Percentiles rank a stretch among this genome's conserved stretches.
phyloP scores from a whole-genome alignment of 2,888 invertebrate species.

The Brachypterus glaber region DNA sequence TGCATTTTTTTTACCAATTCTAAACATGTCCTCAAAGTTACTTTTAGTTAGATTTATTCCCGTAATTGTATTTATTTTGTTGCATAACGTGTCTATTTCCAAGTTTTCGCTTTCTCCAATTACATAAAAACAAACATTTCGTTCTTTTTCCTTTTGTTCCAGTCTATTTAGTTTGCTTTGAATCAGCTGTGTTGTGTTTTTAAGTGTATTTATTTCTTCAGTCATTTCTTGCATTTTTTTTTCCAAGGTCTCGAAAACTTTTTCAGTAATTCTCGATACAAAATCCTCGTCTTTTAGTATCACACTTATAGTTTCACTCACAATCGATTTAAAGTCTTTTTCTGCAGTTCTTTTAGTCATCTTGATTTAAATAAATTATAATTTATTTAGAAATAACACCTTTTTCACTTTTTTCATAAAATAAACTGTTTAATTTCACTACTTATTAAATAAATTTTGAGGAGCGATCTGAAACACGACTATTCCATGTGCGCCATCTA shows the following conservation, averaged over 20 bases:
- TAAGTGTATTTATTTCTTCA: neutral
- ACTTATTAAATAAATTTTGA: constrained; percentile 1
- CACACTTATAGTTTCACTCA: too few relatives aligned
- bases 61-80: neutral
- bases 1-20: neutral
- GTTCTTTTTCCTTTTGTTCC: neutral
- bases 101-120: neutral
- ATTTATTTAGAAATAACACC: neutral
- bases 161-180: neutral
- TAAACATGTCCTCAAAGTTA: neutral
- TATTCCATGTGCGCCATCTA: too few relatives aligned
- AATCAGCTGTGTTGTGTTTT: neutral
- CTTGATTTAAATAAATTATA: neutral
- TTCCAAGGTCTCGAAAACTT: neutral
- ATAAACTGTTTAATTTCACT: neutral
- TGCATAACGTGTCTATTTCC: neutral
- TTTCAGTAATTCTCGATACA: neutral
- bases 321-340: neutral
- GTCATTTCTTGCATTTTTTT: neutral
- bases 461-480: too few relatives aligned
- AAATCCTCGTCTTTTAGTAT: too few relatives aligned
- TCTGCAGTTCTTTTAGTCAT: neutral
- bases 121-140: neutral
- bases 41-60: neutral
- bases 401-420: neutral